A percentile compares a stretch with the other conserved stretches of the same genome.
phyloP scores from a whole-genome alignment of 2,113 vertebrate genomes.

The Leucosticte australis region DNA sequence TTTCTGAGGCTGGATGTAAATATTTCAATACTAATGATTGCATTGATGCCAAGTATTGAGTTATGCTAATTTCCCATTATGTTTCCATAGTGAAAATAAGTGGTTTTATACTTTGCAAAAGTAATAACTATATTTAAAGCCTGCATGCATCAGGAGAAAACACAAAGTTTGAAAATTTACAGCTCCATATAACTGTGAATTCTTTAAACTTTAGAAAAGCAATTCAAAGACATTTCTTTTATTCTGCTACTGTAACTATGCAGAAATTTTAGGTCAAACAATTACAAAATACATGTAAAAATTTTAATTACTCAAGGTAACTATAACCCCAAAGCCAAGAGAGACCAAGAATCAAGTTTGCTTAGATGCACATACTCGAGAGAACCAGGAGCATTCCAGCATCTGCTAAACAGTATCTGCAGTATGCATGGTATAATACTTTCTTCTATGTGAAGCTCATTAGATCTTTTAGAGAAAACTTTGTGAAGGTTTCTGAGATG shows the following conservation, averaged over 20 bases:
- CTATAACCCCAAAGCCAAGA: background rate
- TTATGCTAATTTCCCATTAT: background rate
- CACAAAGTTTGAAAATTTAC: background rate
- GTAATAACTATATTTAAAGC: background rate
- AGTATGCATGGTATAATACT: background rate
- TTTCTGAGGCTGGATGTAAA: background rate
- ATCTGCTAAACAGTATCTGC: background rate
- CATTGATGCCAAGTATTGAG: background rate
- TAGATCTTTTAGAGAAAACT: background rate
- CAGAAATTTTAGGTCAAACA: background rate
- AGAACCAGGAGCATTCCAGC: background rate
- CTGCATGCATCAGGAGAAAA: background rate
- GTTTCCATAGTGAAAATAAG: background rate
- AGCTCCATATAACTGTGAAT: background rate
- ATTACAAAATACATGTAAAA: background rate
- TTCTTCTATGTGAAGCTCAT: background rate
- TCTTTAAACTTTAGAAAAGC: background rate
- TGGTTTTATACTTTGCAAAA: background rate
- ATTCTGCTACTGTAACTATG: background rate
- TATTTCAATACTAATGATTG: background rate
- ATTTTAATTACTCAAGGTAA: background rate
- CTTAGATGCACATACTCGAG: background rate
- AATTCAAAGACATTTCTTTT: background rate
- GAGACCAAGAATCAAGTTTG: background rate
- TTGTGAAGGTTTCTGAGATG: background rate